These are phyloP conservation scores for Arrhamphus sclerolepis DNA, from an alignment of 2,797 vertebrate species.

Conservation along the genomic window DNA sequence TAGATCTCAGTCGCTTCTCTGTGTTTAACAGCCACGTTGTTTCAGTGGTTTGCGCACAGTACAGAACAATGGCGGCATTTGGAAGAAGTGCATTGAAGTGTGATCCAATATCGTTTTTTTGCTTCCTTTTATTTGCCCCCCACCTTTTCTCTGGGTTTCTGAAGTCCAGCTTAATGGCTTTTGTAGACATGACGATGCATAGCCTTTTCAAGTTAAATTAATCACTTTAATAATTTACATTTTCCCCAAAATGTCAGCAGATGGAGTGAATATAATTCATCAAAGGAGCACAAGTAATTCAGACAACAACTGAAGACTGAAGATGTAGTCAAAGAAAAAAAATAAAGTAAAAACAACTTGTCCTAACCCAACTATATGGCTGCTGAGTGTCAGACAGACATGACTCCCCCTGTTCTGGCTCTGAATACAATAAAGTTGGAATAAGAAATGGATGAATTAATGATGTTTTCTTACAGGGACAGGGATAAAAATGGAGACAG, in stretches of 20 bases:
- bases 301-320: background rate
- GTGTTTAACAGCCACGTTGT: background rate
- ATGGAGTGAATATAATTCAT: background rate
- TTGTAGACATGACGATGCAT: background rate
- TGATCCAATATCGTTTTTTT: too few species aligned
- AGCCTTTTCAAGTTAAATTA: background rate
- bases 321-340: background rate
- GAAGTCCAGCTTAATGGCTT: too few species aligned
- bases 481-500: background rate
- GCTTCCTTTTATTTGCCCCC: too few species aligned
- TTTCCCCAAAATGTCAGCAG: background rate
- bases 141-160: too few species aligned
- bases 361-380: background rate
- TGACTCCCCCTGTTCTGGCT: too few species aligned
- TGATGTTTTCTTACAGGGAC: too few species aligned
- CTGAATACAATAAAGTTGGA: too few species aligned
- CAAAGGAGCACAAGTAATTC: background rate
- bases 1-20: background rate
- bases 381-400: background rate
- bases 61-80: background rate
- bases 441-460: too few species aligned
- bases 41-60: background rate
- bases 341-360: background rate
- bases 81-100: too few species aligned
- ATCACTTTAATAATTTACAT: background rate